Evolutionary conservation across 2,113 vertebrate genomes (phyloP).

Genomic region (Oenanthe oenanthe): DNA sequence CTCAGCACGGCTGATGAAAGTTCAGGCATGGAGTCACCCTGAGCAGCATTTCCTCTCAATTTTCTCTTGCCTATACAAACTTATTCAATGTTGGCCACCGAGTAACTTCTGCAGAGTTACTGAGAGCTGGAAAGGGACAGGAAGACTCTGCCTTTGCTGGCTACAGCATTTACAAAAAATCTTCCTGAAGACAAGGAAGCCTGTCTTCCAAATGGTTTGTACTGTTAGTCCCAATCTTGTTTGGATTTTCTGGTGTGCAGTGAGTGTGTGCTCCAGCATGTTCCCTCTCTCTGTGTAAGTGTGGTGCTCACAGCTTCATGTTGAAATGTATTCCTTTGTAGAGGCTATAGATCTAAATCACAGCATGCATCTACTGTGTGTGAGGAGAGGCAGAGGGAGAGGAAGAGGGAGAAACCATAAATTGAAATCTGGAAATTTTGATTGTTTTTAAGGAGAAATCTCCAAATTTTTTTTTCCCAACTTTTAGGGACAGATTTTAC

Average conservation of each 20-base stretch:
- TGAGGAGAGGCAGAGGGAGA: not conserved
- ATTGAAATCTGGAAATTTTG: not conserved
- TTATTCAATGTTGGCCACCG: accelerated
- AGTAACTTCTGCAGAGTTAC: not conserved
- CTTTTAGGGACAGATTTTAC: not conserved
- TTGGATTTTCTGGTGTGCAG: not conserved
- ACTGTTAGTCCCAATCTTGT: accelerated
- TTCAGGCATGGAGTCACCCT: not conserved
- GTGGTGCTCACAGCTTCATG: not conserved
- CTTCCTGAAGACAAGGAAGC: not conserved
- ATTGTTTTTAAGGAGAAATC: not conserved
- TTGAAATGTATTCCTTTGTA: not conserved
- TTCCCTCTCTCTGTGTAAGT: not conserved
- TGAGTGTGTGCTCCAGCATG: accelerated
- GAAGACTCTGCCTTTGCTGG: not conserved
- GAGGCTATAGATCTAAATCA: not conserved
- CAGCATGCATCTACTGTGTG: not conserved
- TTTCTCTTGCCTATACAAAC: not conserved
- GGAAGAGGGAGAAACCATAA: not conserved
- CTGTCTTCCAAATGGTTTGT: not conserved
- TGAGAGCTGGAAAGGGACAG: not conserved
- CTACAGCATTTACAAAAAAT: not conserved
- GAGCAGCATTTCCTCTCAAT: not conserved
- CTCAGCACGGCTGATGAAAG: not conserved
- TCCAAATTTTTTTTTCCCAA: not conserved